Conservation (phyloP, 1,140 invertebrate genomes). For the Sitodiplosis mosellana region DNA sequence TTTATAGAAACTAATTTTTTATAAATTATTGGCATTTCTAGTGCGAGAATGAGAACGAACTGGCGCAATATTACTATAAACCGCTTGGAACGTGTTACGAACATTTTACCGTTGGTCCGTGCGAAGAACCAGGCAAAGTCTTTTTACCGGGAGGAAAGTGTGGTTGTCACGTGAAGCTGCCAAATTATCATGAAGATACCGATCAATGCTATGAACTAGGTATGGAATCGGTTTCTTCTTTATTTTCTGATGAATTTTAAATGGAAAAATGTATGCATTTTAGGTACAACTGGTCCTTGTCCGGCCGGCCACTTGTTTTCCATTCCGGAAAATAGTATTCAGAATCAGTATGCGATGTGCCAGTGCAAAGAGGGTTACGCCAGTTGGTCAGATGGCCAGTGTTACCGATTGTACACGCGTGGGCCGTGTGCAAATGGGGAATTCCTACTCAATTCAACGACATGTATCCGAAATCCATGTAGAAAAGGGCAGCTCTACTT, state of each 20-base stretch:
- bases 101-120: slow-evolving; percentile 58
- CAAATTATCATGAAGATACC: slow-evolving; percentile 48
- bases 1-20: neutral
- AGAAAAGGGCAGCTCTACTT: slow-evolving; percentile 52
- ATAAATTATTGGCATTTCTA: slow-evolving; percentile 6
- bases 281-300: slow-evolving; percentile 49
- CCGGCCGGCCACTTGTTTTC: slow-evolving; percentile 45
- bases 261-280: neutral
- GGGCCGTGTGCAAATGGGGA: slow-evolving; percentile 48
- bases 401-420: slow-evolving; percentile 54
- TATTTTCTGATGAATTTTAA: neutral
- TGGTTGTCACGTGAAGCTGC: slow-evolving; percentile 44
- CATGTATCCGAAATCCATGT: slow-evolving; percentile 45
- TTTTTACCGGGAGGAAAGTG: slow-evolving; percentile 53
- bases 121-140: slow-evolving; percentile 46
- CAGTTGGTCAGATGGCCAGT: slow-evolving; percentile 42
- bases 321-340: slow-evolving; percentile 17
- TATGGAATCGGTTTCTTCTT: slow-evolving; percentile 23
- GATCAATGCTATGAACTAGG: slow-evolving; percentile 56
- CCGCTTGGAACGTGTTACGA: slow-evolving; percentile 47
- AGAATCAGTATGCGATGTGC: slow-evolving; percentile 26
- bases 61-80: slow-evolving; percentile 30
- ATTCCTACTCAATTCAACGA: slow-evolving; percentile 41
- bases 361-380: slow-evolving; percentile 50
- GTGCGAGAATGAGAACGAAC: slow-evolving; percentile 27